Conservation (phyloP, 2,888 invertebrate genomes). For the Eledone cirrhosa region DNA sequence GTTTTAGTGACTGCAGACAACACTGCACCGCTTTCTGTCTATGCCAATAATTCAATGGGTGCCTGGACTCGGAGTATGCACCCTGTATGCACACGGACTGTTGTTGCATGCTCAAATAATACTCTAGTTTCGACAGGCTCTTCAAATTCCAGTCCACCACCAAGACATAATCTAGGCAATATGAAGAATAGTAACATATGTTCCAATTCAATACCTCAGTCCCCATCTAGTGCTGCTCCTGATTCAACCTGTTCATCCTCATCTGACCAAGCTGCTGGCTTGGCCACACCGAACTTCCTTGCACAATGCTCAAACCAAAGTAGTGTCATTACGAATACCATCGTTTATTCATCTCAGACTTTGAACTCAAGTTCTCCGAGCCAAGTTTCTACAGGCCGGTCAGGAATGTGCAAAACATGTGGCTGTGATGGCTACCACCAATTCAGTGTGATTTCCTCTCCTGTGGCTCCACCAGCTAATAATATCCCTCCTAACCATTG, state of each 20-base stretch:
- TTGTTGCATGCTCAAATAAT: conserved; percentile 30
- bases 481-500: conserved; percentile 24
- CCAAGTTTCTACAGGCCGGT: conserved; percentile 32
- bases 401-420: conserved; percentile 41
- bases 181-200: conserved; percentile 19
- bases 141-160: conserved; percentile 28
- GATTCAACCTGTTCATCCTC: conserved; percentile 29
- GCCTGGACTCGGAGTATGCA: conserved; percentile 26
- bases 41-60: background rate
- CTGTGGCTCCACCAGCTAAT: conserved; percentile 20
- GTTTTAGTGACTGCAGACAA: conserved; percentile 14
- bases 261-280: conserved; percentile 35
- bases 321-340: conserved; percentile 30
- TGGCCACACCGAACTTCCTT: conserved; percentile 32
- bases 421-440: conserved; percentile 42
- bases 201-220: conserved; percentile 11
- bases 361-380: conserved; percentile 31
- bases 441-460: conserved; percentile 25
- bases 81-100: conserved; percentile 17
- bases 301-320: conserved; percentile 26
- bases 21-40: conserved; percentile 28
- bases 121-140: conserved; percentile 28
- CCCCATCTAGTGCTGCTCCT: conserved; percentile 29
- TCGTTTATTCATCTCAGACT: conserved; percentile 32
- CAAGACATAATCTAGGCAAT: conserved; percentile 7